A percentile compares a stretch with the other conserved stretches of the same genome.
These are phyloP conservation scores for Steinernema carpocapsae DNA, from an alignment of 2,888 invertebrate genomes.

Conservation along the genomic window DNA sequence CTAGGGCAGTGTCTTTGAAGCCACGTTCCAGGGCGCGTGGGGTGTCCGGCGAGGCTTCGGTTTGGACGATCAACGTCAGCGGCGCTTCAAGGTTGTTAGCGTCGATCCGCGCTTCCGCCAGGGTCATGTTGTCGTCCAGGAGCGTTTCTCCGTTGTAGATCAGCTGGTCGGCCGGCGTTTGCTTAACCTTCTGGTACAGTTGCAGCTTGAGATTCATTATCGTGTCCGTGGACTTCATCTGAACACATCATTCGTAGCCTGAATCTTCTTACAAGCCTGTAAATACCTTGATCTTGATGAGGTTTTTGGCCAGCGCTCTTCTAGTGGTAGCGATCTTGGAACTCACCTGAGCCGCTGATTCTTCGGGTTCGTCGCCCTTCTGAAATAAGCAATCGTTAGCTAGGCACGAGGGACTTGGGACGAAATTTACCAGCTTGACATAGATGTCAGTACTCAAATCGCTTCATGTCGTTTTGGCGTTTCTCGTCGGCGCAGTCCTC, in stretches of 20 bases:
- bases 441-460: constrained; percentile 51
- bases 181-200: constrained; percentile 50
- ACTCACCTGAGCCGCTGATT: not conserved
- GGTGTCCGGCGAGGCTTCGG: constrained; percentile 31
- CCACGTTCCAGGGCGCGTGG: constrained; percentile 60
- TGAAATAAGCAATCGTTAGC: constrained; percentile 41
- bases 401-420: too few relatives aligned
- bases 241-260: constrained; percentile 24
- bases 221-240: constrained; percentile 55
- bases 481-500: constrained; percentile 40
- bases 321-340: constrained; percentile 40
- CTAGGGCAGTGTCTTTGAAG: constrained; percentile 63
- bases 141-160: constrained; percentile 39
- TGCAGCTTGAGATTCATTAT: constrained; percentile 59
- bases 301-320: constrained; percentile 41
- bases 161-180: constrained; percentile 49
- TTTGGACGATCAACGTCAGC: constrained; percentile 50
- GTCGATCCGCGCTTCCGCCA: constrained; percentile 53
- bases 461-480: constrained; percentile 39
- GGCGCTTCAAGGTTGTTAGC: constrained; percentile 59
- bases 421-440: constrained; percentile 55
- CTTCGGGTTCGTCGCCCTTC: constrained; percentile 40
- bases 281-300: constrained; percentile 40
- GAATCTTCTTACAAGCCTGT: not conserved
- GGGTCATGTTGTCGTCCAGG: constrained; percentile 54